Conservation (phyloP, 2,797 vertebrate species). For the Pitangus sulphuratus region DNA sequence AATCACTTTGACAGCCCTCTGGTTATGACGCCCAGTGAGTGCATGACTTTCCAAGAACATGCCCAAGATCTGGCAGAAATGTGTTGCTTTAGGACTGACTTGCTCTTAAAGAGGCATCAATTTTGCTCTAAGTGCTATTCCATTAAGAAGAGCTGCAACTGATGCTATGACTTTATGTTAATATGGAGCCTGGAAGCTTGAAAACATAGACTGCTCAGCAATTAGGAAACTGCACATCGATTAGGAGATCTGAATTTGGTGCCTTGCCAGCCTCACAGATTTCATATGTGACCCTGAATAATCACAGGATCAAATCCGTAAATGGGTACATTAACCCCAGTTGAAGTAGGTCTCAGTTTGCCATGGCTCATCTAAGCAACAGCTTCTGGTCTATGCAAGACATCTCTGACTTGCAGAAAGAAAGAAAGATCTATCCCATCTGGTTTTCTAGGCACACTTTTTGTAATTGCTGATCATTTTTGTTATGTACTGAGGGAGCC, state of each 20-base stretch:
- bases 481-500: neutral
- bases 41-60: neutral
- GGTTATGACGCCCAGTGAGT: neutral
- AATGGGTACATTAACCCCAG: neutral
- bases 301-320: neutral
- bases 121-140: constrained; percentile 60
- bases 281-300: constrained; percentile 7
- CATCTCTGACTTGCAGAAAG: neutral
- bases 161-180: constrained; percentile 22
- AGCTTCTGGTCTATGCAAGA: neutral
- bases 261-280: neutral
- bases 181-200: neutral
- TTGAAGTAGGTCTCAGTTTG: neutral
- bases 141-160: constrained; percentile 50
- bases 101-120: constrained; percentile 27
- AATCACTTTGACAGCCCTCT: neutral
- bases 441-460: neutral
- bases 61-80: neutral
- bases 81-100: neutral
- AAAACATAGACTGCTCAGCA: constrained; percentile 15
- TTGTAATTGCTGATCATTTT: neutral
- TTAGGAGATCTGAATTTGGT: neutral
- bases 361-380: neutral
- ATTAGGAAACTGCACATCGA: constrained; percentile 6
- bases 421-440: neutral